A percentile compares a stretch with the other conserved stretches of the same genome.
Evolutionary conservation across 2,888 invertebrate genomes (phyloP).

Genomic region (Arctia plantaginis): DNA sequence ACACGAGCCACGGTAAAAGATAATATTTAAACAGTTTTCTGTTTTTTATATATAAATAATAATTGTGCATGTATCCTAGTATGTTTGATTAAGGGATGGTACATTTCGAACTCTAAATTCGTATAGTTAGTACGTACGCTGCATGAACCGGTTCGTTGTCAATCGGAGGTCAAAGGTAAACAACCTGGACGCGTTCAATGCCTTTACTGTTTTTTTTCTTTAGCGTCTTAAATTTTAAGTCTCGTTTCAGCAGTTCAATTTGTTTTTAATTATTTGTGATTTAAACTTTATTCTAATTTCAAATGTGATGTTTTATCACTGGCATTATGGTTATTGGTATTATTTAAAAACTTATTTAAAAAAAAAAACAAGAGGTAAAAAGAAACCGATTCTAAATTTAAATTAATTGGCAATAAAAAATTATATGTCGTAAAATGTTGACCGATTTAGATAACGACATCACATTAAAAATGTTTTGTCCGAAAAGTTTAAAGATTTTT

Average conservation of each 20-base stretch:
- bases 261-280: conserved; percentile 30
- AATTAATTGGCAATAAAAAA: conserved; percentile 23
- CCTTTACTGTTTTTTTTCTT: conserved; percentile 57
- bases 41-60: too few relatives aligned
- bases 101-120: conserved; percentile 16
- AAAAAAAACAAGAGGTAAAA: conserved; percentile 5
- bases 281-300: conserved; percentile 15
- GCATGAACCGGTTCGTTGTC: conserved; percentile 46
- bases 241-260: conserved; percentile 43
- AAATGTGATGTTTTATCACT: not conserved
- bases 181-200: conserved; percentile 62
- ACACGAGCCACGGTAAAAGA: not conserved
- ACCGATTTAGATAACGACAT: conserved; percentile 22
- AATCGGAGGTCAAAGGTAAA: conserved; percentile 65
- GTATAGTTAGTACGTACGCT: conserved; percentile 28
- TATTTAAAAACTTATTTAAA: not conserved
- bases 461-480: conserved; percentile 11
- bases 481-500: conserved; percentile 8
- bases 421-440: conserved; percentile 17
- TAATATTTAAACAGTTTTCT: too few relatives aligned
- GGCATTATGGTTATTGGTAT: not conserved
- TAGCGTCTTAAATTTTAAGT: conserved; percentile 45
- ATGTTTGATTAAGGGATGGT: conserved; percentile 15
- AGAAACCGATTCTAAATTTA: conserved; percentile 10
- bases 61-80: not conserved